A percentile compares a stretch with the other conserved stretches of the same genome.
Conservation (phyloP, 2,888 invertebrate species). For the Rotaria magnacalcarata region DNA sequence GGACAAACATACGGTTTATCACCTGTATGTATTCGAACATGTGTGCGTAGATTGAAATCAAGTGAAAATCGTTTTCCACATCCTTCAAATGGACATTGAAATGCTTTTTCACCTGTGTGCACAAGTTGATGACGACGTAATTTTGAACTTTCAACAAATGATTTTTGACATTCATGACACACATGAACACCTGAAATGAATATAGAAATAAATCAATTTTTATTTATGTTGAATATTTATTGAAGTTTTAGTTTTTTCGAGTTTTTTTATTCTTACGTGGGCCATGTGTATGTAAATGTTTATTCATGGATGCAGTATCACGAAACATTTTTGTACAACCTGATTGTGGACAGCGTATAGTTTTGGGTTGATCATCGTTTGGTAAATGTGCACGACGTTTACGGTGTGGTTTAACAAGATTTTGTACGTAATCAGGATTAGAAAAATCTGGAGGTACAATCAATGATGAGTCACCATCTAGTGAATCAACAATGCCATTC, state of each 20-base stretch:
- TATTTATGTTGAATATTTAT: too few relatives aligned
- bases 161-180: conserved; percentile 93
- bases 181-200: conserved; percentile 69
- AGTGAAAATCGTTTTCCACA: conserved; percentile 93
- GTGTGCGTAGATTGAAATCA: conserved; percentile 93
- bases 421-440: conserved; percentile 32
- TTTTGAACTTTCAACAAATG: conserved; percentile 93
- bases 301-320: conserved; percentile 92
- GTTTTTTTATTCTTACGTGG: conserved; percentile 64
- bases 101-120: conserved; percentile 94
- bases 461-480: background rate
- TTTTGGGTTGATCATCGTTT: conserved; percentile 22
- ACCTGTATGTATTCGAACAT: conserved; percentile 90
- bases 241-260: background rate
- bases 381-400: conserved; percentile 34
- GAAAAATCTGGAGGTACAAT: conserved; percentile 27
- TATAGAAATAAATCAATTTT: background rate
- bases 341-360: conserved; percentile 41
- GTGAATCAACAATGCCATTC: background rate
- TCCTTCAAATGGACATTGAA: conserved; percentile 93
- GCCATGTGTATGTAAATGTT: conserved; percentile 91
- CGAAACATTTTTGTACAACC: conserved; percentile 93
- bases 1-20: conserved; percentile 96
- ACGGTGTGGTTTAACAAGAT: conserved; percentile 27
- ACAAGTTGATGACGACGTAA: conserved; percentile 89